Conservation (phyloP, 2,888 invertebrate genomes). For the Digitonthophagus gazella region DNA sequence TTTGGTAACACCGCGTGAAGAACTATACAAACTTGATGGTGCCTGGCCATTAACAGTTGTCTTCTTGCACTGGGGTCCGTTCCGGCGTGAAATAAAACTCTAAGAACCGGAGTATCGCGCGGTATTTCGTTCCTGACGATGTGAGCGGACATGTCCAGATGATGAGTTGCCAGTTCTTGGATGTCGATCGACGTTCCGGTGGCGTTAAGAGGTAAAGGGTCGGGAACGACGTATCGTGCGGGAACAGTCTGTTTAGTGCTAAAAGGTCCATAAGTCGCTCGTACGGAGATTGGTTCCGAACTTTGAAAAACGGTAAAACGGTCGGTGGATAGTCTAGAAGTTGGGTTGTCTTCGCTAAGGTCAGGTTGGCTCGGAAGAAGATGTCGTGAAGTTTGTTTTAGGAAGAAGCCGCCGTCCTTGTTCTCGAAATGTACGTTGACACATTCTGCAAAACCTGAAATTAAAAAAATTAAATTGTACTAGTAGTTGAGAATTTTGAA, state of each 20-base stretch:
- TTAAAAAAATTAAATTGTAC: constrained; percentile 35
- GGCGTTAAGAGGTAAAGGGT: constrained; percentile 59
- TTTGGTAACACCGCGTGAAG: constrained; percentile 61
- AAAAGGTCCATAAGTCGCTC: constrained; percentile 92
- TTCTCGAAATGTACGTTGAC: constrained; percentile 91
- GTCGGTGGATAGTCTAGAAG: constrained; percentile 77
- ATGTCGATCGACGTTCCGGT: constrained; percentile 55
- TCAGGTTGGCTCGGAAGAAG: constrained; percentile 56
- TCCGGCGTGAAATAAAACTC: constrained; percentile 90
- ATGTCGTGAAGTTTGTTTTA: constrained; percentile 78
- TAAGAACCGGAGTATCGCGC: constrained; percentile 85
- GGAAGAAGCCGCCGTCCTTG: constrained; percentile 87
- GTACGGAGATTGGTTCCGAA: constrained; percentile 84
- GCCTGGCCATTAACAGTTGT: constrained; percentile 58
- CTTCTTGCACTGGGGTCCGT: constrained; percentile 79
- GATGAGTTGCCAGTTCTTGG: constrained; percentile 66
- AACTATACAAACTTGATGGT: constrained; percentile 72
- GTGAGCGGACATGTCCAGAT: constrained; percentile 90
- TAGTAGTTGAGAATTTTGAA: neutral
- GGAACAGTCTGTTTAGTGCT: constrained; percentile 94
- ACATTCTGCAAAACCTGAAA: constrained; percentile 66
- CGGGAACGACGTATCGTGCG: constrained; percentile 83
- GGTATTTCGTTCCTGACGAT: constrained; percentile 84
- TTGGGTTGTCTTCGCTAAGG: constrained; percentile 47
- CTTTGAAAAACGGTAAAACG: constrained; percentile 90